Conservation (phyloP, 2,888 invertebrate species). For the Microplitis manilae region DNA sequence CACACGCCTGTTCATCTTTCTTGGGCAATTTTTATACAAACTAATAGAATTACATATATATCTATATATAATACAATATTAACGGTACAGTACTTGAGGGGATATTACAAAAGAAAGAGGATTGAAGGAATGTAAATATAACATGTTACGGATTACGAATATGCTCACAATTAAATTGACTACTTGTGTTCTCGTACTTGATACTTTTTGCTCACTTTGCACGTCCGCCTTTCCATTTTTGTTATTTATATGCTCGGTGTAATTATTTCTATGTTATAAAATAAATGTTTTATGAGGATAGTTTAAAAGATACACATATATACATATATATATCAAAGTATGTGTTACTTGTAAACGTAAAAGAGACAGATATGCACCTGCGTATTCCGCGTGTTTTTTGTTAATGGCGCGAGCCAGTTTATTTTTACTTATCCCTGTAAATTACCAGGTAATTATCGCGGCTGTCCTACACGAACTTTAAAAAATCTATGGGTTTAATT, state of each 20-base stretch:
- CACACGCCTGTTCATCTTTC: too few relatives aligned
- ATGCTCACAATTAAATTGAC: constrained; percentile 54
- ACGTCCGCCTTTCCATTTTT: constrained; percentile 54
- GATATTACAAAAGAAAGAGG: constrained; percentile 23
- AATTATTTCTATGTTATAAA: constrained; percentile 28
- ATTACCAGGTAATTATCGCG: constrained; percentile 60
- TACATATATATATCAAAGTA: constrained; percentile 18
- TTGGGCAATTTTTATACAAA: too few relatives aligned
- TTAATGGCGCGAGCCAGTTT: constrained; percentile 49
- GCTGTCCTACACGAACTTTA: not conserved
- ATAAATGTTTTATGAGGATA: constrained; percentile 37
- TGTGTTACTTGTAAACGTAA: not conserved
- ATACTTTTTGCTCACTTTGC: constrained; percentile 40
- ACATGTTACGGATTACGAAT: constrained; percentile 49
- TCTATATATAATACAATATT: constrained; percentile 26
- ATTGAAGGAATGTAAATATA: constrained; percentile 48
- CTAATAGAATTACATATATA: not conserved
- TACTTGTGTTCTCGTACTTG: constrained; percentile 39
- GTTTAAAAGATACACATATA: constrained; percentile 10
- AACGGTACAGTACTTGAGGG: constrained; percentile 2
- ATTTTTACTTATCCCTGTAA: constrained; percentile 60
- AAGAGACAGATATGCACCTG: constrained; percentile 29
- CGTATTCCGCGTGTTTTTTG: constrained; percentile 50
- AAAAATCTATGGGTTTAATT: not conserved
- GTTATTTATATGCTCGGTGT: constrained; percentile 50